Evolutionary conservation across 2,113 vertebrate species (phyloP), one percentile per base, ranked within the genome.

Genomic region (Ahaetulla prasina): DNA sequence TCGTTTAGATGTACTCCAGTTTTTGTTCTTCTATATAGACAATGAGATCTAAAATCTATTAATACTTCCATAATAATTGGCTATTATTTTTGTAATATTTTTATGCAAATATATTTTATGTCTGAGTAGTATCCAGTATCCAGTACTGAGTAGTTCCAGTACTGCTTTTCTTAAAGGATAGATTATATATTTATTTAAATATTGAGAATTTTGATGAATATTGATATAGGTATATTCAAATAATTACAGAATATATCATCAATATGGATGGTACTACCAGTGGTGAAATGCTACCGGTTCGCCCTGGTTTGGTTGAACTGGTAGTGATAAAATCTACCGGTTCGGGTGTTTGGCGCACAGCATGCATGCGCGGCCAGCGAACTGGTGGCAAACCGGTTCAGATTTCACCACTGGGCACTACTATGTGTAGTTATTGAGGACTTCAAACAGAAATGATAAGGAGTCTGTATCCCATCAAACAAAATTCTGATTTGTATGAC

Each of bases 11-110:
- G 89, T 47, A 91, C 50, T n/a, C 18, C 14, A 27, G 63, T 16
- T 4, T 8, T 27, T 92, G 95, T 94, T 74, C 92, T 92, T 94
- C 57, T 88, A 95, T 94, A 95, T 60, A 93, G 91, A 87, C 84
- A 93, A 89, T 92, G 90, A 80, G 94, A 55, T 93, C 91, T 91
- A 52, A 94, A 89, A 94, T 68, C 50, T 90, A 80, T 93, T 88
- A 94, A 84, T 93, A 86, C 88, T 95, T 93, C 92, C 93, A 35
- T 91, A 84, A 90, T 91, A 93, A 85, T 88, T 80, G 16, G n/a
- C 0, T 80, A 39, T 80, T 39, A 80, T 35, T 39, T 74, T 80
- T 90, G 90, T 88, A 55, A 92, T 54, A 92, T 23, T 89, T 18
- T 43, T 93, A 92, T 94, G 91, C 30, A 25, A 25, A 57, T 8